Conservation (phyloP, 1,140 invertebrate genomes). For the Mactra quadrangularis region DNA sequence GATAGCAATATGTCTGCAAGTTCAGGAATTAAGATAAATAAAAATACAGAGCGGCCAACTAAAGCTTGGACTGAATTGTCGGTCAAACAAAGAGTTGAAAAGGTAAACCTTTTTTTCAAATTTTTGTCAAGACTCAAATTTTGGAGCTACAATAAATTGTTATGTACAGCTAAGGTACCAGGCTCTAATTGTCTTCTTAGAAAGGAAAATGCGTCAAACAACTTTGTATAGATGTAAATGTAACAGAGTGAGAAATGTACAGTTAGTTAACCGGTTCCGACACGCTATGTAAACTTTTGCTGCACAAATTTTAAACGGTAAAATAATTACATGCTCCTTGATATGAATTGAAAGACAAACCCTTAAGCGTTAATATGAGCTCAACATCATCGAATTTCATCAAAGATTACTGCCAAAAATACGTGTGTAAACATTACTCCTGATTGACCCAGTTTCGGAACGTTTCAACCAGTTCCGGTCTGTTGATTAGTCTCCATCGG, state of each 20-base stretch:
- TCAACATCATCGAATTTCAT: too few species aligned
- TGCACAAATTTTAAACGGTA: too few species aligned
- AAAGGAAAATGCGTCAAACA: not conserved
- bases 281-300: too few species aligned
- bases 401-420: too few species aligned
- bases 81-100: constrained; percentile 18
- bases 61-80: constrained; percentile 28
- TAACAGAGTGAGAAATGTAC: not conserved
- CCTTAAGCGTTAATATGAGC: too few species aligned
- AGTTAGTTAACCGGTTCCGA: too few species aligned
- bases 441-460: too few species aligned
- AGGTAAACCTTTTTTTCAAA: not conserved
- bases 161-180: not conserved
- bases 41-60: not conserved
- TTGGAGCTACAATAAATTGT: not conserved
- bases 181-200: not conserved
- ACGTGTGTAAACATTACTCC: too few species aligned
- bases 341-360: too few species aligned
- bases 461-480: too few species aligned
- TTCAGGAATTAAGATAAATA: not conserved
- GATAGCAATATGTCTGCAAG: not conserved
- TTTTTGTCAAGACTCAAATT: not conserved
- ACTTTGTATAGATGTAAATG: not conserved
- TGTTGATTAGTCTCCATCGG: too few species aligned
- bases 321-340: too few species aligned